phyloP scores from a whole-genome alignment of 2,888 invertebrate species.

The Drosophila putrida region DNA sequence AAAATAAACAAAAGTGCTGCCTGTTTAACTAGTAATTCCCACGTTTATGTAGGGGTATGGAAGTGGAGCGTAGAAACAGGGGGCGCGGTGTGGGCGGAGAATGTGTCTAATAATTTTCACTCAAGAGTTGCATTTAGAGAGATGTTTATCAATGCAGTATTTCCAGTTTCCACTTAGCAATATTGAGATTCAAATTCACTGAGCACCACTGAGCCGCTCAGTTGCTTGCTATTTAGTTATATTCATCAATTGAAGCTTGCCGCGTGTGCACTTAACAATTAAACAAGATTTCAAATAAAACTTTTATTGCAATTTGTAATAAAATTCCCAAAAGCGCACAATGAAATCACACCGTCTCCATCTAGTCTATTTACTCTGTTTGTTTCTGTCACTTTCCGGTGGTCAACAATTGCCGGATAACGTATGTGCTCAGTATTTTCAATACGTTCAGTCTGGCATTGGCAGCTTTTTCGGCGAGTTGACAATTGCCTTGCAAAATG shows the following conservation, averaged over 20 bases:
- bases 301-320: not conserved
- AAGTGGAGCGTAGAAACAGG: not conserved
- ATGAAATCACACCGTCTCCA: conserved; percentile 14
- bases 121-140: conserved; percentile 16
- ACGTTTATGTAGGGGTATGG: conserved; percentile 1
- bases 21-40: conserved; percentile 30
- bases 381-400: conserved; percentile 3
- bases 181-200: conserved; percentile 6
- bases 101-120: conserved; percentile 19
- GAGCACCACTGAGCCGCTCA: conserved; percentile 5
- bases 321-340: not conserved
- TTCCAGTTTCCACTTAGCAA: conserved; percentile 65
- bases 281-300: conserved; percentile 4
- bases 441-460: conserved; percentile 41
- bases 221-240: conserved; percentile 20
- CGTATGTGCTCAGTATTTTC: conserved; percentile 50
- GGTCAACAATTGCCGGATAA: conserved; percentile 62
- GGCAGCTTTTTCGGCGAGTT: conserved; percentile 54
- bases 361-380: conserved; percentile 8
- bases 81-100: not conserved
- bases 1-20: conserved; percentile 40
- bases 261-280: conserved; percentile 41
- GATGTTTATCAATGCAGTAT: conserved; percentile 49
- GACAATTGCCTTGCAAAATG: conserved; percentile 52
- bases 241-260: conserved; percentile 35